Evolutionary conservation across 2,888 invertebrate species (phyloP), one percentile per base, ranked within the genome.

Genomic region (Boloria euphrosyne): DNA sequence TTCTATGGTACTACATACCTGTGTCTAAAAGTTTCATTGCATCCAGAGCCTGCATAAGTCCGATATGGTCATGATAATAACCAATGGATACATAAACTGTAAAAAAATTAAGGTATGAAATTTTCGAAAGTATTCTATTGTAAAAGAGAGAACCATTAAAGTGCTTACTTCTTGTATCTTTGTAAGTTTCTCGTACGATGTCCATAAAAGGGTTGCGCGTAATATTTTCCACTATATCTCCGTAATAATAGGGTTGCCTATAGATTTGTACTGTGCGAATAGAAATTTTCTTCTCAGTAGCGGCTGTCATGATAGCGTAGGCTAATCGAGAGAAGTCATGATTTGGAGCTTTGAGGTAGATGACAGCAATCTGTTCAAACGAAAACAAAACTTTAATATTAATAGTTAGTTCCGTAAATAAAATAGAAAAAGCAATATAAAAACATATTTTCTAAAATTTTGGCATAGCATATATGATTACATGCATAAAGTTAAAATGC

Each of bases 31-130:
- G 93, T 68, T 97, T 95, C 86, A 95, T 94, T 71, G 96, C 94
- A 74, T 98, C 95, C 86, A 98, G 93, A 50, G 97, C 97, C 66
- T 97, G 93, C 95, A 98, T 94, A n/a, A 98, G 92, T 4, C 98
- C 98, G 72, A 98, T 94, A 83, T 98, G 98, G 79, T 98, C 98
- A 80, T 97, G 97, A 79, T 97, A 96, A 82, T 97, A 96, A 1
- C 98, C 98, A 74, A 98, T 93, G 74, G 98, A 95, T 47, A 98
- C 95, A 89, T 98, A 98, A 86, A 98, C 98, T 98, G 94, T n/a
- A 79, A 69, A 71, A 68, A 47, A 18, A 16, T 5, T 1, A 27
- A 13, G 10, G 7, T 38, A 38, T 38, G 52, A 6, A 27, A 13
- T 46, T 46, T 13, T 14, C 0, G n/a, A 17, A 17, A 47, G 13